Percentiles rank a stretch among this genome's conserved stretches.
phyloP scores from a whole-genome alignment of 1,140 invertebrate species.

The Pseudomyrmex cubaensis region DNA sequence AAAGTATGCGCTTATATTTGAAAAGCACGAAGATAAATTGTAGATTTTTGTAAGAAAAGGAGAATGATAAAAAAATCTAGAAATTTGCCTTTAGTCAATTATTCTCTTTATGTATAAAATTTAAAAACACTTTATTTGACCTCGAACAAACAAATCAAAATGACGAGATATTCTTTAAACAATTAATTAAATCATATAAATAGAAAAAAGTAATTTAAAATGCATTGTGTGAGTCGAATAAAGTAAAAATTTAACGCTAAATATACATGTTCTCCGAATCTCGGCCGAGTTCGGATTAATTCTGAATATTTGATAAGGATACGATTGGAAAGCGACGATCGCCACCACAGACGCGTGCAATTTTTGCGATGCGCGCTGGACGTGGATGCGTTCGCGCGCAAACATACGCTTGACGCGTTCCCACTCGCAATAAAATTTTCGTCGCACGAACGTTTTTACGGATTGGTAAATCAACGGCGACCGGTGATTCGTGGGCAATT shows the following conservation, averaged over 20 bases:
- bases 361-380: conserved; percentile 16
- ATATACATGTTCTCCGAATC: not conserved
- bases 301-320: conserved; percentile 40
- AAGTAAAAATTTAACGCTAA: not conserved
- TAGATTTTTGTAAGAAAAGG: not conserved
- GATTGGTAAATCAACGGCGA: conserved; percentile 73
- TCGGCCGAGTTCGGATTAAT: conserved; percentile 13
- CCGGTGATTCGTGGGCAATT: conserved; percentile 76
- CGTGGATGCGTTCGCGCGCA: not conserved
- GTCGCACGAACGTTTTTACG: conserved; percentile 68
- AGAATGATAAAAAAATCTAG: too few relatives aligned
- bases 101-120: not conserved
- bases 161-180: too few relatives aligned
- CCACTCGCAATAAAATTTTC: conserved; percentile 58
- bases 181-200: not conserved
- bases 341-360: not conserved
- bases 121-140: not conserved
- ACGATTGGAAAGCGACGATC: not conserved
- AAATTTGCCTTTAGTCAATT: not conserved
- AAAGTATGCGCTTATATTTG: too few relatives aligned
- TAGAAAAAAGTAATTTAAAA: not conserved
- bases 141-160: too few relatives aligned
- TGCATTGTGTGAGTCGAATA: not conserved
- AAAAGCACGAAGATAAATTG: not conserved
- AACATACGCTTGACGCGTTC: not conserved